Evolutionary conservation across 2,888 invertebrate genomes (phyloP), one percentile per base, ranked within the genome.

Genomic region (Pheosia tremula): DNA sequence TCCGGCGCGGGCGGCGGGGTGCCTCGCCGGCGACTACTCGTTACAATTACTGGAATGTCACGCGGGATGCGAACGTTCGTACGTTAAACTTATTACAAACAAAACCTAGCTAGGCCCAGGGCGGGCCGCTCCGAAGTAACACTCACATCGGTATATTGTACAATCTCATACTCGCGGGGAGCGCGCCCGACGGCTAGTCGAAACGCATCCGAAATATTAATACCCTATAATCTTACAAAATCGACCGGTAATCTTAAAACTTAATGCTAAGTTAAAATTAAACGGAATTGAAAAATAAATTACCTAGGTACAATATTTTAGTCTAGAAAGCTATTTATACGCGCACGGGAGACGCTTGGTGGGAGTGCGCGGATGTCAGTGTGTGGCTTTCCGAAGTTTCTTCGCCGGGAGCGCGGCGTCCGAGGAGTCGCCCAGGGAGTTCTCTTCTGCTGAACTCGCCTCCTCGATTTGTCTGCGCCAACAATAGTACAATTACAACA

Each of bases 221-320:
- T 90, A 91, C 90, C 92, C 93, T 94, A 94, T 91, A 93, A 94
- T 94, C 94, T 93, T 94, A 94, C 93, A 94, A 94, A 94, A 94
- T 86, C 91, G 89, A 88, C 85, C 90, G 92, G 90, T 93, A 91
- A 78, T 86, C 84, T 88, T 90, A 90, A 92, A 92, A 55, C 92
- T 93, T 94, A 92, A 86, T 71, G 71, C 93, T 94, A 94, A 90
- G 86, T 93, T 93, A 93, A 91, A 92, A 93, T 92, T 93, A 94
- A 94, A 88, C 94, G 94, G 94, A 94, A 94, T 94, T 94, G 88
- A 91, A 93, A 91, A 94, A 94, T 94, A 94, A 94, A 94, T 94
- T 94, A 94, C 91, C 94, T 94, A 94, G 94, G 93, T 94, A 94
- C 93, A 93, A 92, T 93, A 87, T 91, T 89, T 92, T 90, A 91